A percentile compares a stretch with the other conserved stretches of the same genome.
Evolutionary conservation across 2,888 invertebrate genomes (phyloP).

Genomic region (Antheraea assamensis): DNA sequence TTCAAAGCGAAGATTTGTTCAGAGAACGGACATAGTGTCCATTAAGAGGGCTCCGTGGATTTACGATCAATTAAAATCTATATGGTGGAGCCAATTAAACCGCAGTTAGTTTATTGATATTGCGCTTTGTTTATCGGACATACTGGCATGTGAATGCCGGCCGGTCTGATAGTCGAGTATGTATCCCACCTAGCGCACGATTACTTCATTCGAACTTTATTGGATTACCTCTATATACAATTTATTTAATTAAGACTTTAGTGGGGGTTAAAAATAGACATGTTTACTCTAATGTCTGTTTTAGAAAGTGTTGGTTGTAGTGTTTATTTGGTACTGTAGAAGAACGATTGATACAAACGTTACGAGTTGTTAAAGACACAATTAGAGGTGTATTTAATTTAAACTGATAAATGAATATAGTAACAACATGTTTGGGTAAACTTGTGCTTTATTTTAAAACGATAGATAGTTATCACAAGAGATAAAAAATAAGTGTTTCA

Average conservation of each 20-base stretch:
- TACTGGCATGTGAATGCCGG: constrained; percentile 43
- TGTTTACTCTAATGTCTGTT: constrained; percentile 5
- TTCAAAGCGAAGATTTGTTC: constrained; percentile 52
- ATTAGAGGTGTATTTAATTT: constrained; percentile 4
- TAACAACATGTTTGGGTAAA: constrained; percentile 2
- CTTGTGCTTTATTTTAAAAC: neutral
- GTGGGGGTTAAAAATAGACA: constrained; percentile 4
- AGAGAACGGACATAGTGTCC: constrained; percentile 46
- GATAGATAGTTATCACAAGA: neutral
- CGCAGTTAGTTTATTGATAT: constrained; percentile 67
- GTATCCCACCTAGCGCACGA: constrained; percentile 27
- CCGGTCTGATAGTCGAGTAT: constrained; percentile 37
- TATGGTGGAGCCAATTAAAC: constrained; percentile 75
- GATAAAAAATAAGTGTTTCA: neutral
- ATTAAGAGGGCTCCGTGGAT: constrained; percentile 61
- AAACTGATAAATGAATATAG: neutral
- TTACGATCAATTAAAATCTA: constrained; percentile 78
- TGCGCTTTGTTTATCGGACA: constrained; percentile 56
- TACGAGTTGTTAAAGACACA: neutral
- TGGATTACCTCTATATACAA: constrained; percentile 14
- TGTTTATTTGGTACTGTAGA: constrained; percentile 2
- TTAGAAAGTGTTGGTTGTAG: constrained; percentile 1
- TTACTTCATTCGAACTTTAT: constrained; percentile 20
- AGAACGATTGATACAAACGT: constrained; percentile 1
- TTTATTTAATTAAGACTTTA: constrained; percentile 21